These are phyloP conservation scores for Geotrypetes seraphini DNA, from an alignment of 2,797 vertebrate genomes.

Conservation along the genomic window DNA sequence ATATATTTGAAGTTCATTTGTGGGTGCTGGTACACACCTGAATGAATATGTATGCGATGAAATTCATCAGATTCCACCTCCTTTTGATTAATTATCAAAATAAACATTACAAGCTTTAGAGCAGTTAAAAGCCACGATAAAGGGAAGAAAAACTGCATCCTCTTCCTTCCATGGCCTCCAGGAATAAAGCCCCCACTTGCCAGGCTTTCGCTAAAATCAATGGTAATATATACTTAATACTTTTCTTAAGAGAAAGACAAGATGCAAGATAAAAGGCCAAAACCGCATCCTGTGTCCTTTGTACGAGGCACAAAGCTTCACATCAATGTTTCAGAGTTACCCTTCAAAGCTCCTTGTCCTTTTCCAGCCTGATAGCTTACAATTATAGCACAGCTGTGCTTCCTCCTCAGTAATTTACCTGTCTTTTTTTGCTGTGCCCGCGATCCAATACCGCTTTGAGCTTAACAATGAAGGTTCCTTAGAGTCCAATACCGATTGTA, in stretches of 20 bases:
- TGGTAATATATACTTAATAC: not conserved
- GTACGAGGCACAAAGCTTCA: slow-evolving; percentile 22
- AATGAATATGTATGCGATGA: no score
- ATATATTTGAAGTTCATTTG: no score
- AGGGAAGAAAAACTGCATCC: rapidly evolving
- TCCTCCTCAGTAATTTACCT: not conserved
- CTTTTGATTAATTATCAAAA: not conserved
- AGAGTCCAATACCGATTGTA: not conserved
- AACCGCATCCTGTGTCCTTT: slow-evolving; percentile 23
- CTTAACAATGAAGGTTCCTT: not conserved
- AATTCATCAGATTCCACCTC: not conserved
- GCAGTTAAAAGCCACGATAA: not conserved
- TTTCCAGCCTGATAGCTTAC: not conserved
- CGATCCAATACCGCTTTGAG: not conserved
- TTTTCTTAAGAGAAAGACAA: slow-evolving; percentile 18
- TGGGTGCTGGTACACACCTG: no score
- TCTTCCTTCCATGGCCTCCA: not conserved
- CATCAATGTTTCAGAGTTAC: slow-evolving; percentile 6
- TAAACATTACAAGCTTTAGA: not conserved
- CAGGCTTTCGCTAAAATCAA: slow-evolving; percentile 17
- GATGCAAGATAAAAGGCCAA: slow-evolving; percentile 16
- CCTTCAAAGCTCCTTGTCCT: slow-evolving; percentile 36
- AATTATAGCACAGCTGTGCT: not conserved
- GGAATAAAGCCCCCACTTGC: not conserved
- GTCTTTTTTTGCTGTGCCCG: not conserved